These are phyloP conservation scores for Nasonovia ribisnigri DNA, from an alignment of 2,888 invertebrate genomes.

Conservation along the genomic window DNA sequence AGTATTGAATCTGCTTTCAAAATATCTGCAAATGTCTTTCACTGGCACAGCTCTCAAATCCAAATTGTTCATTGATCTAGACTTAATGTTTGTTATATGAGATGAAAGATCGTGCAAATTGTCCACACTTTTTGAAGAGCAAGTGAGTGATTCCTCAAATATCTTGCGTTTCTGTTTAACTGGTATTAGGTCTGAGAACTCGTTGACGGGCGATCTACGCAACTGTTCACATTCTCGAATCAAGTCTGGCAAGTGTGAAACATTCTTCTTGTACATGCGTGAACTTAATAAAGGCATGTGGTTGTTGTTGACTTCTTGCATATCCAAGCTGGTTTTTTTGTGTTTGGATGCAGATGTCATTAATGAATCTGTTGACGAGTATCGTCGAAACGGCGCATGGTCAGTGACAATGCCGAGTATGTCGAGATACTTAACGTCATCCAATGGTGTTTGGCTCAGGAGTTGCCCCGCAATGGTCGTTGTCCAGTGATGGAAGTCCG, in stretches of 20 bases:
- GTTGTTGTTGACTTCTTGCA: slow-evolving; percentile 50
- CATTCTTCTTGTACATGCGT: slow-evolving; percentile 44
- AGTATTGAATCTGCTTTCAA: slow-evolving; percentile 32
- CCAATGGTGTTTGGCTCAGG: slow-evolving; percentile 81
- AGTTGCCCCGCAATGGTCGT: slow-evolving; percentile 81
- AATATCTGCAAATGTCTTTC: slow-evolving; percentile 60
- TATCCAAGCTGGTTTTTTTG: slow-evolving; percentile 38
- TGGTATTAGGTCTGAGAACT: slow-evolving; percentile 41
- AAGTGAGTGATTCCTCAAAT: slow-evolving; percentile 22
- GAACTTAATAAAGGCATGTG: neutral
- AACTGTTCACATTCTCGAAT: slow-evolving; percentile 56
- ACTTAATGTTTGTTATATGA: neutral
- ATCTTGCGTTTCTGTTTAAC: slow-evolving; percentile 54
- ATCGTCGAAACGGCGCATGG: slow-evolving; percentile 37
- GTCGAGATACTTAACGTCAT: slow-evolving; percentile 75
- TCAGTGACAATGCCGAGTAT: slow-evolving; percentile 76
- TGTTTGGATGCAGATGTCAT: neutral
- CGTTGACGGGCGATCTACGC: neutral
- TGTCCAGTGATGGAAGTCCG: slow-evolving; percentile 81
- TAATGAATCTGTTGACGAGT: slow-evolving; percentile 6
- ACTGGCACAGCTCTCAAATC: slow-evolving; percentile 35
- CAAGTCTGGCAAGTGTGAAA: slow-evolving; percentile 53
- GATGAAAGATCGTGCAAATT: slow-evolving; percentile 18
- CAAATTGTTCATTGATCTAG: slow-evolving; percentile 36
- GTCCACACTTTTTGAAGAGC: slow-evolving; percentile 51